Evolutionary conservation across 2,113 vertebrate species (phyloP), one percentile per base, ranked within the genome.

Genomic region (Tetrax tetrax): DNA sequence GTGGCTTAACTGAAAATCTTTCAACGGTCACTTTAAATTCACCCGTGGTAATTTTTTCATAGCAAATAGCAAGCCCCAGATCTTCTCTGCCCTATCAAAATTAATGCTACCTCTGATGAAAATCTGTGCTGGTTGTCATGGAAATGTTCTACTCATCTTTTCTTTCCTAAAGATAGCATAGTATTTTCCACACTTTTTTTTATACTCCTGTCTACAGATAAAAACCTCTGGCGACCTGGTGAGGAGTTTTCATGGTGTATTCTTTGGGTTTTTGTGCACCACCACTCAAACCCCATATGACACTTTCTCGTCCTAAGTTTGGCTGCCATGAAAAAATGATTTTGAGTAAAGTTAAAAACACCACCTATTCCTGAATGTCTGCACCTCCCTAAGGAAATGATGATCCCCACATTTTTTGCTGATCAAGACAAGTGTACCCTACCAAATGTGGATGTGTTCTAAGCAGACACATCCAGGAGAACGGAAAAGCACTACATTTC

Each of bases 101-200:
- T 75, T n/a, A 94, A 92, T 2, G 24, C 76, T 78, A 2, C 80
- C 89, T 81, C 64, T 78, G 23, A 27, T 71, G 74, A 84, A 91
- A 84, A 64, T 59, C 72, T 47, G 38, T 71, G 83, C 43, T 71
- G 81, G 94, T 96, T 90, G 91, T 84, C 95, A 96, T 95, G 93
- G 95, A 91, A 97, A 97, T 92, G 56, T 71, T 92, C 87, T 87
- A 94, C 43, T 19, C 86, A 81, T 90, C 60, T 78, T 90, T 92
- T 89, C 80, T 78, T 78, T 68, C 76, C 93, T 92, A 95, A 89
- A 92, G 83, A 95, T 74, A 95, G 68, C 64, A 75, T 3, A 20
- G 43, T 41, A 75, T 51, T 90, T 81, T 86, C 72, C 72, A 78
- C 12, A 8, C 18, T 57, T 83, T 79, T 79, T 83, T 75, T 57